These are phyloP conservation scores for Lymantria monacha DNA, from an alignment of 2,888 invertebrate species.

Conservation along the genomic window DNA sequence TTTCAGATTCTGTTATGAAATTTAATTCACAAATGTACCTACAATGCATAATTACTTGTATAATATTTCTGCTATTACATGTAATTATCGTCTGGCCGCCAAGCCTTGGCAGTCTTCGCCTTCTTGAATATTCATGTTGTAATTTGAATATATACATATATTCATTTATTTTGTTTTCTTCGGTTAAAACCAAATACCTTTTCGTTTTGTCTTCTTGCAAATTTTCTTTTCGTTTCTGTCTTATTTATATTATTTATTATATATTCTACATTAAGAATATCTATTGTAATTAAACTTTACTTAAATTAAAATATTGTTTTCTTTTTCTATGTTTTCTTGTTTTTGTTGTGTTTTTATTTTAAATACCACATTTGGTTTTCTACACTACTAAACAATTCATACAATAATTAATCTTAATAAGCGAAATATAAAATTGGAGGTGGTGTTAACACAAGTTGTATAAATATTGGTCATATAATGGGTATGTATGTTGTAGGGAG, in stretches of 20 bases:
- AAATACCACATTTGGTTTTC: not conserved
- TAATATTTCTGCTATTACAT: constrained; percentile 14
- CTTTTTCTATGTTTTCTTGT: not conserved
- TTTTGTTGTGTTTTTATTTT: not conserved
- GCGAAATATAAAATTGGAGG: no score
- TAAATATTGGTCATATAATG: constrained; percentile 4
- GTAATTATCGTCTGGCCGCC: constrained; percentile 1
- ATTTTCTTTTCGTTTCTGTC: no score
- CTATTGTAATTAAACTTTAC: no score
- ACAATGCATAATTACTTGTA: no score
- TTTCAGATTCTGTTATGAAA: no score
- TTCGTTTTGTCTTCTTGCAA: not conserved
- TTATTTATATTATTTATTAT: no score
- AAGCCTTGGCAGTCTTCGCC: constrained; percentile 9
- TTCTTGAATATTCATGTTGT: not conserved
- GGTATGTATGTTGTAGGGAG: constrained; percentile 81
- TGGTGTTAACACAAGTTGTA: not conserved
- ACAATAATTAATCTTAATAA: no score
- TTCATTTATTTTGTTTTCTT: not conserved
- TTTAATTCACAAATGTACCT: no score
- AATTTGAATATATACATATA: not conserved
- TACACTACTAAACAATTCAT: no score
- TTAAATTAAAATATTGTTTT: not conserved
- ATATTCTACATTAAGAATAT: no score
- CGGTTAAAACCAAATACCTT: not conserved